A percentile compares a stretch with the other conserved stretches of the same genome.
Evolutionary conservation across 1,140 invertebrate species (phyloP).

Genomic region (Ceratina japonica): DNA sequence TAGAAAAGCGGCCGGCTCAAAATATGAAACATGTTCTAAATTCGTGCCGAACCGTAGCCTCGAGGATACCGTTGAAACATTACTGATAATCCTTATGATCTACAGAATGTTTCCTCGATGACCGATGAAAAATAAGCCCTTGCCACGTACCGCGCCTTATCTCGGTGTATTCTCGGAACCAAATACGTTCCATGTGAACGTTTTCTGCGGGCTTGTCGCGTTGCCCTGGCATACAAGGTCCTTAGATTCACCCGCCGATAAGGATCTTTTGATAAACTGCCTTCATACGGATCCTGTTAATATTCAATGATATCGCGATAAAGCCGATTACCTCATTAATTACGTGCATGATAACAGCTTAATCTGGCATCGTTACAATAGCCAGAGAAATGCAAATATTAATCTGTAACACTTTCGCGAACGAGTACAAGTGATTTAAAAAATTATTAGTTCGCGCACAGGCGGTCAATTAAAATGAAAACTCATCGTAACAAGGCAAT

Average conservation of each 20-base stretch:
- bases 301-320: constrained; percentile 15
- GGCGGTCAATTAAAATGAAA: too few species aligned
- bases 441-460: too few species aligned
- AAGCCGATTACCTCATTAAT: constrained; percentile 19
- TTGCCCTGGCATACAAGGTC: constrained; percentile 24
- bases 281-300: constrained; percentile 15
- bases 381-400: neutral
- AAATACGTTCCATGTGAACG: constrained; percentile 28
- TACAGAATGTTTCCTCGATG: constrained; percentile 42
- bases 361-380: neutral
- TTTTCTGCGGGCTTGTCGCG: constrained; percentile 2
- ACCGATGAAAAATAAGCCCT: constrained; percentile 33
- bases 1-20: neutral
- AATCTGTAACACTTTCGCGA: neutral
- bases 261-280: constrained; percentile 8
- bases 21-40: constrained; percentile 1
- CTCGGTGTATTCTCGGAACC: neutral
- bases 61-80: neutral
- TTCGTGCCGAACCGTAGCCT: neutral
- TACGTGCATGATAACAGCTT: neutral
- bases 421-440: neutral
- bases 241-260: constrained; percentile 15
- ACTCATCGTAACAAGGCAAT: too few species aligned
- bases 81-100: constrained; percentile 33
- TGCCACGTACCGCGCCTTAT: constrained; percentile 30